Evolutionary conservation across 2,113 vertebrate genomes (phyloP).

Genomic region (Lepisosteus osseus): DNA sequence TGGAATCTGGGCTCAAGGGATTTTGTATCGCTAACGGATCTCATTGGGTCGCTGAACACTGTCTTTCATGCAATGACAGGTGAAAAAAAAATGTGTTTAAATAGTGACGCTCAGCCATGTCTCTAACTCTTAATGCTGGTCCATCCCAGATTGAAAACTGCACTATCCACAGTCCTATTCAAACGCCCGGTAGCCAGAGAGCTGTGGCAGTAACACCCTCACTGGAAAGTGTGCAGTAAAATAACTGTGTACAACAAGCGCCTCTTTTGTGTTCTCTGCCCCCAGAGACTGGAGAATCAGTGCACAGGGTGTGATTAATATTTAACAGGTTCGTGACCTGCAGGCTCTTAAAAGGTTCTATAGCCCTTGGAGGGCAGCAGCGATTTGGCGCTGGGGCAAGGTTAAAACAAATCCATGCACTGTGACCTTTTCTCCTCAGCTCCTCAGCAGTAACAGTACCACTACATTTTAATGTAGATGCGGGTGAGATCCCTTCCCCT

Average conservation of each 20-base stretch:
- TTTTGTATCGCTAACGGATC: no score
- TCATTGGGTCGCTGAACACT: no score
- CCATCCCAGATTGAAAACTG: no score
- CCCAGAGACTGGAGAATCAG: not conserved
- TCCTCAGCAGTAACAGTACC: no score
- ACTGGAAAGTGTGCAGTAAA: not conserved
- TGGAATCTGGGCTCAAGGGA: no score
- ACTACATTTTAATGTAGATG: not conserved
- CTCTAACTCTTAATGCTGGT: no score
- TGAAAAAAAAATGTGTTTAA: no score
- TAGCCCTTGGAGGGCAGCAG: not conserved
- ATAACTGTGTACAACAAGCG: not conserved
- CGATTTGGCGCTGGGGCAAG: not conserved
- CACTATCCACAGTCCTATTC: no score
- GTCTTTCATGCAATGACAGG: no score
- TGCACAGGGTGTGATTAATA: not conserved
- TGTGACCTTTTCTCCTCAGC: conserved; percentile 14
- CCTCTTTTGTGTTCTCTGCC: not conserved
- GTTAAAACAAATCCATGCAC: conserved; percentile 2
- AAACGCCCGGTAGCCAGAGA: no score
- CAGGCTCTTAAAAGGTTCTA: not conserved
- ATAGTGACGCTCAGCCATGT: no score
- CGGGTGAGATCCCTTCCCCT: not conserved
- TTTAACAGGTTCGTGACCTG: not conserved
- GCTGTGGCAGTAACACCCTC: no score